A percentile compares a stretch with the other conserved stretches of the same genome.
Evolutionary conservation across 2,113 vertebrate species (phyloP).

Genomic region (mouse (Mus musculus)): GRCm39 chr17:52304501-52305000

Average conservation of each 20-base stretch:
- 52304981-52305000: not conserved
- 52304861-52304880: not conserved
- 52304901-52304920: slow-evolving; percentile 28
- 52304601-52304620: not conserved
- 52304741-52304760: not conserved
- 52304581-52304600: not conserved
- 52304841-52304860: not conserved
- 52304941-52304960: slow-evolving; percentile 64
- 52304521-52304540: not conserved
- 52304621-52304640: not conserved
- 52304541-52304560: not conserved
- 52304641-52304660: not conserved
- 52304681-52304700: slow-evolving; percentile 11
- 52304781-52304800: not conserved
- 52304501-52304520: not conserved
- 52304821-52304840: not conserved
- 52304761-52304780: not conserved
- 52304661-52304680: not conserved
- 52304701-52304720: not conserved
- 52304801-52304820: accelerated
- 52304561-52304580: slow-evolving; percentile 42
- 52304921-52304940: slow-evolving; percentile 51
- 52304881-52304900: not conserved
- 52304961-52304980: slow-evolving; percentile 43
- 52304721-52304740: not conserved